Base-by-base conservation (phyloP, 2,888 invertebrate genomes). In the Linnaemya tessellans region DNA sequence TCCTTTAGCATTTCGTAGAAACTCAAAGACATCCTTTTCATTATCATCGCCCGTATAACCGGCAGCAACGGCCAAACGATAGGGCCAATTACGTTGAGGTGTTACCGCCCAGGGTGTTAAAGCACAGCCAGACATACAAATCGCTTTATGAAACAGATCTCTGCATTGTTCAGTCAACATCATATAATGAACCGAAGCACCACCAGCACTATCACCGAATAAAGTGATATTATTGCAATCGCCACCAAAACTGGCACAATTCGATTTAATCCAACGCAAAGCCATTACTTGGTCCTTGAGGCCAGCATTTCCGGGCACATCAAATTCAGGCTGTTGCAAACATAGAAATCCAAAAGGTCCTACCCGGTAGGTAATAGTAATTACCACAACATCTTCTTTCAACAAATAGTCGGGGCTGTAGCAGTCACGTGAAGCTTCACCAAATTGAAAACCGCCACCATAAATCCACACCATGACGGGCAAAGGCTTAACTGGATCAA, bases 151-250 rank as follows among this genome's bases (percentile, higher is more conserved):
- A 70, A 92, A 93, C 3, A 92, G 89, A 5, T 90, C 91, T 87
- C 92, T 92, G 0, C 93, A 92, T 89, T 93, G 92, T 49, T 93
- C 93, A 0, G 94, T 93, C 43, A 94, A 89, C 89, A 94, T 91
- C 89, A 94, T 91, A 75, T 92, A 93, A 87, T 94, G 93, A 9
- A 93, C 93, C 0, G 93, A 92, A 38, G 92, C 93, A 35, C 92
- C 93, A 46, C 94, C 94, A 38, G 94, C 94, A 88, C 94, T 94
- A 86, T 93, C 93, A 7, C 94, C 94, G 84, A 94, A 94, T 56
- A 94, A 88, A 1, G 94, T 94, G 0, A 92, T 93, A 87, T 94
- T 94, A 56, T 92, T 90, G 4, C 93, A 91, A 87, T 94, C 93
- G 13, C 94, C 94, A 77, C 93, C 93, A 87, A 94, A 94, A 43